These are phyloP conservation scores for Lagenorhynchus albirostris DNA, from an alignment of 2,113 vertebrate genomes.

Conservation along the genomic window DNA sequence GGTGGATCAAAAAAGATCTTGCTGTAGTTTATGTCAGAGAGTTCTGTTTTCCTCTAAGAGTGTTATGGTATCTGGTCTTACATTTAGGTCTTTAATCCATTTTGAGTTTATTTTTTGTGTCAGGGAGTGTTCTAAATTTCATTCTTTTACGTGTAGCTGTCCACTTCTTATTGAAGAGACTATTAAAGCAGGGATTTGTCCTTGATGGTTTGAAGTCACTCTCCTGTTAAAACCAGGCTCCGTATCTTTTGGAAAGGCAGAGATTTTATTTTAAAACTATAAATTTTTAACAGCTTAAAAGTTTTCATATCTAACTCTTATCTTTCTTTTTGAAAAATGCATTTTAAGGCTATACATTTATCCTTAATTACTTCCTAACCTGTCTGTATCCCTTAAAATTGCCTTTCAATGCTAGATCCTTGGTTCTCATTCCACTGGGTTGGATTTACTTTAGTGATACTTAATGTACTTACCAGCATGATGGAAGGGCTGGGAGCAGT, in stretches of 20 bases:
- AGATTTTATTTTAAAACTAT: background rate
- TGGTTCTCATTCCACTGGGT: background rate
- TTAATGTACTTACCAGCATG: fast-evolving
- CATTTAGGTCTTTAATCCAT: too few relatives aligned
- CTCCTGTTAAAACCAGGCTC: background rate
- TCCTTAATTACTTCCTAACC: background rate
- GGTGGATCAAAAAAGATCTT: background rate
- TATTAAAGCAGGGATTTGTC: background rate
- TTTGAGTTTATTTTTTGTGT: too few relatives aligned
- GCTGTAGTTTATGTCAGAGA: background rate
- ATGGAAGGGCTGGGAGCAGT: fast-evolving
- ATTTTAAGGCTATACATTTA: background rate
- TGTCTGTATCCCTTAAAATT: background rate
- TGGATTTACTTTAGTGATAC: background rate
- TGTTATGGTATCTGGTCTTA: too few relatives aligned
- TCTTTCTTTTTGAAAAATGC: background rate
- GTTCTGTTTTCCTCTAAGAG: too few relatives aligned
- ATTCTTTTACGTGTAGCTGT: background rate
- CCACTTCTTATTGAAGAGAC: background rate
- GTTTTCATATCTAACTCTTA: too few relatives aligned
- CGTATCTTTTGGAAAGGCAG: background rate
- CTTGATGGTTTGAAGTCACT: background rate
- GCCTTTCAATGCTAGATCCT: background rate
- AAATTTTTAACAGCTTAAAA: background rate
- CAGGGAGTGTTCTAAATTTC: background rate